Evolutionary conservation across 2,113 vertebrate genomes (phyloP), one percentile per base, ranked within the genome.

Genomic region (Phocoena sinus): DNA sequence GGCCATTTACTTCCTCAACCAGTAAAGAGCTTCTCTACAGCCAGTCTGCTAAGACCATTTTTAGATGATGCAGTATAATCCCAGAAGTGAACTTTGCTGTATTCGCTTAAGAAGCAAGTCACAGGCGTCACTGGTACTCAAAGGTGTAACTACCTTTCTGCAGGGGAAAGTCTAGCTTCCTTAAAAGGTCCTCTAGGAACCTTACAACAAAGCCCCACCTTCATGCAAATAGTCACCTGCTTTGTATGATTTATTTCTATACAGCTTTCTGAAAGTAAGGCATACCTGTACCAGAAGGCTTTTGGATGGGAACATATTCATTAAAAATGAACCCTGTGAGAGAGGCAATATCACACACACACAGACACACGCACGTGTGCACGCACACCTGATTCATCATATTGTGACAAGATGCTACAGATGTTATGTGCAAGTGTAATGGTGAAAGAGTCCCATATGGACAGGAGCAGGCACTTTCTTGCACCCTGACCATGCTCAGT

Each of bases 401-500:
- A 17, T 25, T 23, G 56, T 8, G 47, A 71, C 33, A 71, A 50
- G 1, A 3, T 53, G 9, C 11, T 38, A 26, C 21, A 50, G 33
- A 47, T 28, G 3, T 53, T n/a, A 13, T 0, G 50, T 8, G 7
- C 15, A 50, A 53, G 38, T 47, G 9, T 28, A 18, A 44, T 3
- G 18, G 1, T 47, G 38, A 28, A 44, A 14, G 14, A 28, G 28
- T 9, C 63, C 71, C 12, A 2, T 1, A 8, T 6, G 56, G 67
- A 17, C 65, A 38, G 25, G 47, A 17, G n/a, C 1, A 15, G 81
- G 56, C 44, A 20, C 18, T 25, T 20, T 33, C 7, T 15, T 47
- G 1, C 1, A 14, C 13, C 31, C 56, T 2, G 0, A 0, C 26
- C 31, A 3, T 10, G 20, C 26, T 11, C 50, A 23, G 10, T 20